Conservation (phyloP, 2,888 invertebrate genomes). For the Brenthis ino region DNA sequence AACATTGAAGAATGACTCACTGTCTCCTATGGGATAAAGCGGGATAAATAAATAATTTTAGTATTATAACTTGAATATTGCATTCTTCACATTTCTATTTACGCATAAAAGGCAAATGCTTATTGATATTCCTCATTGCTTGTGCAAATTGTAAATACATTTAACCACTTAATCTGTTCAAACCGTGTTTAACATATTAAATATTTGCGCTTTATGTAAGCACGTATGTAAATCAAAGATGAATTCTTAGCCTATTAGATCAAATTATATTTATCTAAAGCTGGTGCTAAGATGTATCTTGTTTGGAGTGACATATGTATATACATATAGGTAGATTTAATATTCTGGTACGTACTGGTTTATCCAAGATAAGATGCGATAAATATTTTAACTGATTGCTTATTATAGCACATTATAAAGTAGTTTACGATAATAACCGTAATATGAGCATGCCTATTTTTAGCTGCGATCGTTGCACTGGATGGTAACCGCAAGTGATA, state of each 20-base stretch:
- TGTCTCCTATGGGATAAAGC: too few relatives aligned
- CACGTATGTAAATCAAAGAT: conserved; percentile 30
- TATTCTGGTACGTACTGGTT: background rate
- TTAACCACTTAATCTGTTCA: conserved; percentile 43
- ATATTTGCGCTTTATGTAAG: conserved; percentile 26
- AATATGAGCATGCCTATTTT: conserved; percentile 59
- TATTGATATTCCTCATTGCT: conserved; percentile 49
- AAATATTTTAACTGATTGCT: conserved; percentile 24
- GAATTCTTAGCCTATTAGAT: conserved; percentile 35
- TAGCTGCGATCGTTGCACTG: conserved; percentile 64
- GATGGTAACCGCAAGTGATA: conserved; percentile 61
- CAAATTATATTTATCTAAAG: conserved; percentile 23
- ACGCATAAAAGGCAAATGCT: conserved; percentile 43
- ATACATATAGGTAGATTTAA: background rate
- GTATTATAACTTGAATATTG: conserved; percentile 51
- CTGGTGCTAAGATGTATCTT: background rate
- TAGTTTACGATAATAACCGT: conserved; percentile 46
- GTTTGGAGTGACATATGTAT: background rate
- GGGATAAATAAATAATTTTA: background rate
- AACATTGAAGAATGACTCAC: too few relatives aligned
- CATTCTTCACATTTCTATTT: conserved; percentile 46
- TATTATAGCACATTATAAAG: conserved; percentile 33
- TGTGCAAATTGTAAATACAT: conserved; percentile 45
- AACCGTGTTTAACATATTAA: conserved; percentile 37
- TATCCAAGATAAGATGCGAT: conserved; percentile 18